A percentile compares a stretch with the other conserved stretches of the same genome.
Conservation (phyloP, 2,113 vertebrate species). For the Laterallus jamaicensis region DNA sequence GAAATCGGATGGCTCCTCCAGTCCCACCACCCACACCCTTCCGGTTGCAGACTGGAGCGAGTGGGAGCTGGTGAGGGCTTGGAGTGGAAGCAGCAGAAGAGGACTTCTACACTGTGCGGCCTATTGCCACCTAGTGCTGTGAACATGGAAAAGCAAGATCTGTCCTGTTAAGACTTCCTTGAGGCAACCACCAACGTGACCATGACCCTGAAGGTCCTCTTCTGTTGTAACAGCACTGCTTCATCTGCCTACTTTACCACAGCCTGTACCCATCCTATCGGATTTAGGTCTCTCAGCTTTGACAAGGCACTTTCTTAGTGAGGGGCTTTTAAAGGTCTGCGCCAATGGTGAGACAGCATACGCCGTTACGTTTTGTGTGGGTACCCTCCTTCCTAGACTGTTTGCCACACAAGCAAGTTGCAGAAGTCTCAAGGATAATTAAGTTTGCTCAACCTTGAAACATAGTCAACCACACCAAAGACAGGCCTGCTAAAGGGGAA, state of each 20-base stretch:
- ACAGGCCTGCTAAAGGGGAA: neutral
- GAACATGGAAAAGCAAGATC: neutral
- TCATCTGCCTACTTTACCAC: neutral
- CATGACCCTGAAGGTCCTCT: neutral
- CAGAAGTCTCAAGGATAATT: neutral
- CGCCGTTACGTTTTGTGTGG: neutral
- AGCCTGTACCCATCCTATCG: neutral
- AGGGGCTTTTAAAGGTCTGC: neutral
- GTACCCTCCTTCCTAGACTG: neutral
- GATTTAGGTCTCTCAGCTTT: neutral
- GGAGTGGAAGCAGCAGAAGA: neutral
- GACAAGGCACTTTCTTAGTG: neutral
- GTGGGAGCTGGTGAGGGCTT: neutral
- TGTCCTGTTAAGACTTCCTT: neutral
- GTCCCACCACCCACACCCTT: conserved; percentile 40
- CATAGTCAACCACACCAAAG: neutral
- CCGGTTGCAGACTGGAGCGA: neutral
- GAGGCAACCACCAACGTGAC: rapidly evolving
- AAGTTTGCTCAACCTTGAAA: neutral
- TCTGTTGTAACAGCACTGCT: neutral
- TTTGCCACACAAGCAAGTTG: neutral
- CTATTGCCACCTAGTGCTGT: conserved; percentile 23
- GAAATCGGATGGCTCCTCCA: neutral
- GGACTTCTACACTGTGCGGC: neutral
- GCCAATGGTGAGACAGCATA: rapidly evolving